Evolutionary conservation across 2,888 invertebrate genomes (phyloP), one percentile per base, ranked within the genome.

Genomic region (Hydropsyche betteni): DNA sequence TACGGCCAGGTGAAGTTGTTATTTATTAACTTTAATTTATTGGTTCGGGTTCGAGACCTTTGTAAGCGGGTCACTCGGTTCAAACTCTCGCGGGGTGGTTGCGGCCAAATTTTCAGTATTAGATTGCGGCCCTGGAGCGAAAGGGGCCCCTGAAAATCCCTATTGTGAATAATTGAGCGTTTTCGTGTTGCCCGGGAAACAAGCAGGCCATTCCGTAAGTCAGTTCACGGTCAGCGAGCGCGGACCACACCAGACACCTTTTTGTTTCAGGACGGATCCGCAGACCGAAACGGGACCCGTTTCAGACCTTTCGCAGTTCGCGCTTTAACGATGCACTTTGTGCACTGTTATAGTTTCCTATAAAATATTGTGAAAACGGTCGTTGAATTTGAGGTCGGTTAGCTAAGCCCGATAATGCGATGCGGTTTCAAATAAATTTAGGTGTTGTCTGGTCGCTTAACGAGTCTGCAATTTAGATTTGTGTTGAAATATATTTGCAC

Each of bases 161-260:
- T 10, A n/a, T 36, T 64, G 64, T 36, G 64, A 64, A 64, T 64
- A 71, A 71, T 55, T 55, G 34, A 52, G 44, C 34, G 71, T 55
- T 55, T 33, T n/a, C 12, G 38, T 69, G 69, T 52, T 52, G 69
- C 51, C 16, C 68, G 68, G 34, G 16, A 5, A 55, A 55, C 55
- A 55, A 64, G n/a, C 64, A 64, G 64, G 64, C 34, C 34, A 36
- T 64, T 64, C 64, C 64, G 36, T 34, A 64, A 64, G 64, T 64
- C 36, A 34, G 64, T 70, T 75, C 74, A 77, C 77, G 77, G 77
- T 75, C 73, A 75, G 69, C 71, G 68, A 55, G 34, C 77, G 44
- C 73, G 44, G 16, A 14, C 71, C 74, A 68, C 51, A 70, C 77
- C 71, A 70, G 70, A 70, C 77, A 74, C 77, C 74, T 77, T 77